A percentile compares a stretch with the other conserved stretches of the same genome.
Evolutionary conservation across 2,113 vertebrate species (phyloP).

Genomic region (Sinocyclocheilus anshuiensis): DNA sequence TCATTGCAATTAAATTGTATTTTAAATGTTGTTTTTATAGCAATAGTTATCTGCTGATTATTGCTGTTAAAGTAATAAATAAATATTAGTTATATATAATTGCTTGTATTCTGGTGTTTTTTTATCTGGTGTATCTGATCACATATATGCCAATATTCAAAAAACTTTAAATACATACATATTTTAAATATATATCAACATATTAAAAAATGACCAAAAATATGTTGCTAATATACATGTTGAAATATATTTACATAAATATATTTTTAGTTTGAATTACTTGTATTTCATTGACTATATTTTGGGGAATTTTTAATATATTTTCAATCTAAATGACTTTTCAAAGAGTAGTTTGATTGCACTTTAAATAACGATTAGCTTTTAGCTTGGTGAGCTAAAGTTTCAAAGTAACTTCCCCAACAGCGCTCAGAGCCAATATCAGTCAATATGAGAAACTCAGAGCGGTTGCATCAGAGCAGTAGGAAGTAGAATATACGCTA

Average conservation of each 20-base stretch:
- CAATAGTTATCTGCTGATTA: not conserved
- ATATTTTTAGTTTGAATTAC: not conserved
- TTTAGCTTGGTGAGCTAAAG: not conserved
- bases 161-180: too few relatives aligned
- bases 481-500: not conserved
- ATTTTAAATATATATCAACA: too few relatives aligned
- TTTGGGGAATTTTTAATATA: not conserved
- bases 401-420: not conserved
- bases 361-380: not conserved
- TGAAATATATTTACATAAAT: not conserved
- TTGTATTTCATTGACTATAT: too few relatives aligned
- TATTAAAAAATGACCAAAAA: too few relatives aligned
- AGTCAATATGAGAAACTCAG: not conserved
- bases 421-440: not conserved
- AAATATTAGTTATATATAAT: too few relatives aligned
- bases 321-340: not conserved
- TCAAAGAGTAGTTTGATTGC: not conserved
- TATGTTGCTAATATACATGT: too few relatives aligned
- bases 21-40: not conserved
- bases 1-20: not conserved
- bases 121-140: too few relatives aligned
- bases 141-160: too few relatives aligned
- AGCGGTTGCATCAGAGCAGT: constrained; percentile 3
- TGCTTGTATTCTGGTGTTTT: too few relatives aligned
- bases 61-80: not conserved